Evolutionary conservation across 2,113 vertebrate species (phyloP).

Genomic region (Octodon degus): DNA sequence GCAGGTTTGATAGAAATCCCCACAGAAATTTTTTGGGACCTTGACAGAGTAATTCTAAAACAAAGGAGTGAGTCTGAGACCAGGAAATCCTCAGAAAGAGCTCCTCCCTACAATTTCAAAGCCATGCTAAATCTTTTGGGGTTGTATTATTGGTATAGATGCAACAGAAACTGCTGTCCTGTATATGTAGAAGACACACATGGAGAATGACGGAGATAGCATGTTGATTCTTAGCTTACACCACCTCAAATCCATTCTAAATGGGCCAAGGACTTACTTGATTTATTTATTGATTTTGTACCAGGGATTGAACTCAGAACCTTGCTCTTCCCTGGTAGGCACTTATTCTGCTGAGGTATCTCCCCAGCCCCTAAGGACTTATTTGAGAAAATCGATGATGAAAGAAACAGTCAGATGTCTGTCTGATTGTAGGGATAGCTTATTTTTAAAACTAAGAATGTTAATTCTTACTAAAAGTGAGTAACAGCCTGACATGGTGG

Average conservation of each 20-base stretch:
- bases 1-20: not conserved
- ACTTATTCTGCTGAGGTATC: too few species aligned
- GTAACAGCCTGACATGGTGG: not conserved
- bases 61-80: not conserved
- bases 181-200: not conserved
- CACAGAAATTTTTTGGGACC: not conserved
- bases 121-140: not conserved
- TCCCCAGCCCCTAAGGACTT: not conserved
- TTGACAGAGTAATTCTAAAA: constrained; percentile 45
- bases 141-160: not conserved
- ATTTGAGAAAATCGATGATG: not conserved
- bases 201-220: not conserved
- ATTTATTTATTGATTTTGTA: not conserved
- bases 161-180: not conserved
- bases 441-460: constrained; percentile 1
- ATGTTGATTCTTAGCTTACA: not conserved
- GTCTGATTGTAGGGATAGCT: not conserved
- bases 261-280: not conserved
- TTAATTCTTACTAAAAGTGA: not conserved
- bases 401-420: not conserved
- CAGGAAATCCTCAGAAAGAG: not conserved
- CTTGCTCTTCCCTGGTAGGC: too few species aligned
- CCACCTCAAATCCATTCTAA: not conserved
- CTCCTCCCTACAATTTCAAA: not conserved
- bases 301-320: too few species aligned